These are phyloP conservation scores for Tupiocoris notatus DNA, from an alignment of 2,888 invertebrate species.

Conservation along the genomic window DNA sequence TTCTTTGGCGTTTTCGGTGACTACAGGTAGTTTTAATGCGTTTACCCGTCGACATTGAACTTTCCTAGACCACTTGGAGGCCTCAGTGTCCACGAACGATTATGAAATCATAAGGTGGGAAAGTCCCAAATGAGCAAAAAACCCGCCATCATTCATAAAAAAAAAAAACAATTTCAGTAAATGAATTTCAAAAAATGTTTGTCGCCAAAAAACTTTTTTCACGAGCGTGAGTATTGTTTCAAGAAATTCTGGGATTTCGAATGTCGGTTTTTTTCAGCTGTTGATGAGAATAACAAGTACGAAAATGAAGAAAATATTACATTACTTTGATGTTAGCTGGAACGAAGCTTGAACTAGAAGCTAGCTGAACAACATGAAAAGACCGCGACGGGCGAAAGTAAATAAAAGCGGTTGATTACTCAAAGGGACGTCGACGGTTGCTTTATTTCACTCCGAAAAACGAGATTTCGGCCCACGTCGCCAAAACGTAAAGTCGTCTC, in stretches of 20 bases:
- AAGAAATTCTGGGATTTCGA: no score
- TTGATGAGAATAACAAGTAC: not conserved
- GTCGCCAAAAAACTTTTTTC: no score
- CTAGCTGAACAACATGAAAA: not conserved
- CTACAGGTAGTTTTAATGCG: no score
- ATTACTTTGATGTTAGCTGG: not conserved
- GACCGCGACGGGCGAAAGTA: not conserved
- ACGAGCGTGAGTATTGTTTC: no score
- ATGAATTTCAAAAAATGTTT: no score
- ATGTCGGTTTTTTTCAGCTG: no score
- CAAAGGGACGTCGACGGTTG: slow-evolving; percentile 3
- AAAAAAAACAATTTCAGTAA: no score
- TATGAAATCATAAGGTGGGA: not conserved
- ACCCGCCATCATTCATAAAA: no score
- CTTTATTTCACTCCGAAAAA: not conserved
- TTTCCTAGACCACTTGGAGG: no score
- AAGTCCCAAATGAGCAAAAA: no score
- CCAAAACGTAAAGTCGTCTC: not conserved
- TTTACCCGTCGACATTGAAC: no score
- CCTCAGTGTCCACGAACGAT: not conserved
- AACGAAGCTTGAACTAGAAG: not conserved
- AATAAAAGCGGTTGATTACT: slow-evolving; percentile 30
- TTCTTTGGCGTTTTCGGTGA: no score
- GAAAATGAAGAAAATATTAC: not conserved
- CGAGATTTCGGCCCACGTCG: slow-evolving; percentile 7